Percentiles rank a stretch among this genome's conserved stretches.
Conservation (phyloP, 2,113 vertebrate species). For the Cinclus cinclus region DNA sequence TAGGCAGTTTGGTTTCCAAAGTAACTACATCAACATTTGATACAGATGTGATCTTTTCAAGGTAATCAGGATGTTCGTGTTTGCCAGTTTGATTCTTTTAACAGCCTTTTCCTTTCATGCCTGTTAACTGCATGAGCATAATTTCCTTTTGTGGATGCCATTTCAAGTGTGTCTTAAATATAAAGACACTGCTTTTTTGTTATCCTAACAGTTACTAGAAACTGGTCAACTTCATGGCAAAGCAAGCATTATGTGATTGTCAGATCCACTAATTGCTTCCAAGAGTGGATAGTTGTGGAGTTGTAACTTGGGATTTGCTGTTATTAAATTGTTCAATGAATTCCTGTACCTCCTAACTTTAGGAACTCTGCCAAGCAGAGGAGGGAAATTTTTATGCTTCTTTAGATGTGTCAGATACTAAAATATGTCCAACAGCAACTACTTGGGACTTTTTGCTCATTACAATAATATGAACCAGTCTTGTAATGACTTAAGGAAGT, state of each 20-base stretch:
- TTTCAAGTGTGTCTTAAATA: neutral
- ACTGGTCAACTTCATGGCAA: neutral
- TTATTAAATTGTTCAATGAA: neutral
- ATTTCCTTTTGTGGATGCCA: neutral
- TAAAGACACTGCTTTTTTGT: neutral
- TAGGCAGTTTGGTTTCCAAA: neutral
- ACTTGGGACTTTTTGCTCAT: neutral
- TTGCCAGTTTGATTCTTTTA: neutral
- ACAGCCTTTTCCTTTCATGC: neutral
- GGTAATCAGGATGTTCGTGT: neutral
- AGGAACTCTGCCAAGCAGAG: neutral
- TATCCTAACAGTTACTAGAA: neutral
- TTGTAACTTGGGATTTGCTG: neutral
- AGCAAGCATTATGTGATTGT: neutral
- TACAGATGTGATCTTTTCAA: neutral
- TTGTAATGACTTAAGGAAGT: neutral
- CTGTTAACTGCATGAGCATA: neutral
- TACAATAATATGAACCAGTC: neutral
- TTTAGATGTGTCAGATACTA: neutral
- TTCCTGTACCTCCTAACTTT: neutral
- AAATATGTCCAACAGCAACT: neutral
- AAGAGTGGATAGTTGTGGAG: neutral
- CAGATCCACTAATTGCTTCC: neutral
- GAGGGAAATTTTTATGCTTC: neutral
- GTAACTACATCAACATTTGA: neutral